Conservation (phyloP, 2,797 vertebrate genomes). For the Acestrorhynchus altus region DNA sequence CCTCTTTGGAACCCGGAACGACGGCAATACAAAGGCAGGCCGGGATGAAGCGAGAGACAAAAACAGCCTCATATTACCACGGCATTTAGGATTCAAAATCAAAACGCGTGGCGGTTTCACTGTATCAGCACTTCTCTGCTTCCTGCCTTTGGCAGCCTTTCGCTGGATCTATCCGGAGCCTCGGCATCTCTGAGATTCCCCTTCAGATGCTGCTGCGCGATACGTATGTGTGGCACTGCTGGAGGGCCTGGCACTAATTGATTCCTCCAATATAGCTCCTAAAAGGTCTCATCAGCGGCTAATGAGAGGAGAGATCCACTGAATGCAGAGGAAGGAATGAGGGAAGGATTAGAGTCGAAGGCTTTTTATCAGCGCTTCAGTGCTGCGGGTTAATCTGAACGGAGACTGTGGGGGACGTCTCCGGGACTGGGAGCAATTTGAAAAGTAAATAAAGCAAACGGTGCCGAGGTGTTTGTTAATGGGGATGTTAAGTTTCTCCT, state of each 20-base stretch:
- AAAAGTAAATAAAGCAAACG: constrained; percentile 1
- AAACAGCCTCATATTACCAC: not conserved
- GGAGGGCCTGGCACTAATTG: constrained; percentile 42
- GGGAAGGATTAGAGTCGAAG: constrained; percentile 33
- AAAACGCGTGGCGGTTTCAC: not conserved
- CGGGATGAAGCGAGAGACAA: not conserved
- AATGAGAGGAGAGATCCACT: constrained; percentile 47
- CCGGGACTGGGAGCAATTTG: constrained; percentile 16
- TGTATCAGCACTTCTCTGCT: constrained; percentile 15
- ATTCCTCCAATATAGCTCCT: constrained; percentile 46
- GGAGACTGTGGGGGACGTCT: constrained; percentile 5
- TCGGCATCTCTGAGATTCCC: constrained; percentile 3
- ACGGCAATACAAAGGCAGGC: not conserved
- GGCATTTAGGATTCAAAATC: not conserved
- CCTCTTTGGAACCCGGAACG: not conserved
- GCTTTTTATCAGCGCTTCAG: constrained; percentile 38
- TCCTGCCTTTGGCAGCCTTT: not conserved
- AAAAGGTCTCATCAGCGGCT: constrained; percentile 45
- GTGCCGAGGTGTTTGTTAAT: not conserved
- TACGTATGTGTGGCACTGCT: constrained; percentile 23
- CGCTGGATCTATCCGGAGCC: constrained; percentile 4
- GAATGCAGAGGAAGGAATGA: constrained; percentile 7
- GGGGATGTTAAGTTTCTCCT: not conserved
- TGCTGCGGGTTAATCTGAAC: constrained; percentile 28
- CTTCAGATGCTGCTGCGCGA: not conserved